These are phyloP conservation scores for Prietella phreatophila DNA, from an alignment of 2,113 vertebrate genomes.

Conservation along the genomic window DNA sequence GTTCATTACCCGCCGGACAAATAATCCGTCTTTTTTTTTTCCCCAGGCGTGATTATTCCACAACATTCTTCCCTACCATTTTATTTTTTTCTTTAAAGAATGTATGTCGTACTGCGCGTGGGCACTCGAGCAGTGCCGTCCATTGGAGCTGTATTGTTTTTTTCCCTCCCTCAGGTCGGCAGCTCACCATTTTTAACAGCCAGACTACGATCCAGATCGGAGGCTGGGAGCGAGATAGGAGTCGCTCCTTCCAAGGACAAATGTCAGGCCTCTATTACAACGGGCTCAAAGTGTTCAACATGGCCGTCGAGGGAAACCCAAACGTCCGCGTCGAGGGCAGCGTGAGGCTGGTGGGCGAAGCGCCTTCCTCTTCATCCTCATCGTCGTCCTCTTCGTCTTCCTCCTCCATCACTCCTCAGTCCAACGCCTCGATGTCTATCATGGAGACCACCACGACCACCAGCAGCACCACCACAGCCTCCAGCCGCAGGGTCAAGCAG, in stretches of 20 bases:
- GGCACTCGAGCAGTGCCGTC: constrained; percentile 1
- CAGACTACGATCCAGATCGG: constrained; percentile 99
- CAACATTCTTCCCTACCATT: constrained; percentile 52
- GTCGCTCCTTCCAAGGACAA: constrained; percentile 96
- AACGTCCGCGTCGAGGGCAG: constrained; percentile 95
- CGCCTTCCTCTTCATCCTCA: constrained; percentile 68
- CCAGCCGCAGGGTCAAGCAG: constrained; percentile 85
- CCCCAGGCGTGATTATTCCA: constrained; percentile 69
- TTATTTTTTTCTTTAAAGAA: constrained; percentile 64
- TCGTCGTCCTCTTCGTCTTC: constrained; percentile 74
- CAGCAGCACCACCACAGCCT: constrained; percentile 90
- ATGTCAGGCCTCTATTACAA: constrained; percentile 99
- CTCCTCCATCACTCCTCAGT: constrained; percentile 96
- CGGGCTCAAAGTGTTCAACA: constrained; percentile 99
- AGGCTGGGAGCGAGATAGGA: constrained; percentile 92
- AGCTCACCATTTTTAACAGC: constrained; percentile 99
- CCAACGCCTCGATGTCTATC: constrained; percentile 92
- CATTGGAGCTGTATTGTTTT: constrained; percentile 81
- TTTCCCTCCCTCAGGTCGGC: constrained; percentile 88
- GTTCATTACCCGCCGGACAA: constrained; percentile 89
- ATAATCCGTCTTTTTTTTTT: constrained; percentile 79
- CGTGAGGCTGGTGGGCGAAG: constrained; percentile 93
- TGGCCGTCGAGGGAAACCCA: constrained; percentile 94
- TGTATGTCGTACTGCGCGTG: constrained; percentile 55
- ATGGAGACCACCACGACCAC: constrained; percentile 97